phyloP scores from a whole-genome alignment of 2,113 vertebrate genomes.

The Nibea coibor region DNA sequence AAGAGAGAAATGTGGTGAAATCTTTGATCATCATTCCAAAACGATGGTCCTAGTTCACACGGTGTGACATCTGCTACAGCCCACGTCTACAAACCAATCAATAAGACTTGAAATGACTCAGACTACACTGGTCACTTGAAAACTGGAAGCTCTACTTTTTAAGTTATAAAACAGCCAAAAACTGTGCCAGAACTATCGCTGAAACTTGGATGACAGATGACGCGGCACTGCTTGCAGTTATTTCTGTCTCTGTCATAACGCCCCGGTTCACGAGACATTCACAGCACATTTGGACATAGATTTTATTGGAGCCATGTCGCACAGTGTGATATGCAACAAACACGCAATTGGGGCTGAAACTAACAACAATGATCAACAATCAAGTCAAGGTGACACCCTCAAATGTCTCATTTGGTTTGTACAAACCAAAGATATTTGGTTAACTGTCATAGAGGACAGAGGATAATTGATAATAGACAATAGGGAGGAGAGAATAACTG shows the following conservation, averaged over 20 bases:
- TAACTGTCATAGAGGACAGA: neutral
- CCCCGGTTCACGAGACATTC: neutral
- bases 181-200: neutral
- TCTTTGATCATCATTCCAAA: neutral
- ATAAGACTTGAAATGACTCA: neutral
- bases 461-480: neutral
- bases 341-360: neutral
- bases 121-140: neutral
- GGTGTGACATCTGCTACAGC: neutral
- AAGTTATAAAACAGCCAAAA: neutral
- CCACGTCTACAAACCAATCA: neutral
- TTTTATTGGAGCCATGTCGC: slow-evolving; percentile 2
- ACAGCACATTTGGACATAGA: neutral
- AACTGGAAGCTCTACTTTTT: neutral
- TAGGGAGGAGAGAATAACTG: neutral
- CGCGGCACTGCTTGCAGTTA: neutral
- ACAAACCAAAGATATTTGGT: too few relatives aligned
- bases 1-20: neutral
- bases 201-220: neutral
- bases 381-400: too few relatives aligned
- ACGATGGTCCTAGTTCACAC: neutral
- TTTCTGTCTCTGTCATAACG: neutral
- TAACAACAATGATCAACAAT: too few relatives aligned
- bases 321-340: slow-evolving; percentile 12
- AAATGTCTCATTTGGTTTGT: too few relatives aligned